A percentile compares a stretch with the other conserved stretches of the same genome.
These are phyloP conservation scores for Mythimna albipuncta DNA, from an alignment of 2,888 invertebrate species.

Conservation along the genomic window DNA sequence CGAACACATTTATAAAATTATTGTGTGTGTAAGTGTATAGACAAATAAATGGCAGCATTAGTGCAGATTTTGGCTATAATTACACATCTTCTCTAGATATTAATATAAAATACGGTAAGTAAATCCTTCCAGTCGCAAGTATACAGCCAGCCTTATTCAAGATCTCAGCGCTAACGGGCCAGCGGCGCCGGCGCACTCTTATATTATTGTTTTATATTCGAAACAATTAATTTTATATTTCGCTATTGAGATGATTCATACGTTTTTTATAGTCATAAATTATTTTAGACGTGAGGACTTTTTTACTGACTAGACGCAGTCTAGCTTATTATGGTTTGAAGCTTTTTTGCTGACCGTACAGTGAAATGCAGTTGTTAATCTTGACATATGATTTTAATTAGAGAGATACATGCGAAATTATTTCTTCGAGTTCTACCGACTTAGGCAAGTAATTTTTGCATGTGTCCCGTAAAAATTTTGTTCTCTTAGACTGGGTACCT, in stretches of 20 bases:
- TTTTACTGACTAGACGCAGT: constrained; percentile 30
- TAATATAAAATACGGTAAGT: no score
- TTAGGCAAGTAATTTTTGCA: background rate
- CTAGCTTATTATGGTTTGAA: constrained; percentile 19
- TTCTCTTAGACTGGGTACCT: background rate
- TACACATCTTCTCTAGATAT: no score
- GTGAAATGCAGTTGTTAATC: constrained; percentile 27
- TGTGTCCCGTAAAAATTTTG: background rate
- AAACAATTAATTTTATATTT: constrained; percentile 78
- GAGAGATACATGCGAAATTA: constrained; percentile 1
- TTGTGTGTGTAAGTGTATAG: no score
- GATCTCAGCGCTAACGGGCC: constrained; percentile 70
- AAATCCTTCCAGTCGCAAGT: constrained; percentile 32
- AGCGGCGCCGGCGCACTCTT: constrained; percentile 74
- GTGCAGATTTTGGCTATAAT: no score
- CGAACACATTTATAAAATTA: no score
- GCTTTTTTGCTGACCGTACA: constrained; percentile 29
- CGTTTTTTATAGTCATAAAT: constrained; percentile 49
- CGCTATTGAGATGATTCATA: constrained; percentile 64
- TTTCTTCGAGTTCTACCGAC: constrained; percentile 17
- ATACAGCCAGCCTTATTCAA: constrained; percentile 53
- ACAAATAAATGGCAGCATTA: no score
- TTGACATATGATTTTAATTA: constrained; percentile 38
- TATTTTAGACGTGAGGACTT: constrained; percentile 39
- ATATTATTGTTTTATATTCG: constrained; percentile 80